A percentile compares a stretch with the other conserved stretches of the same genome.
phyloP scores from a whole-genome alignment of 2,888 invertebrate species.

The Cryptocheilus praepositus region DNA sequence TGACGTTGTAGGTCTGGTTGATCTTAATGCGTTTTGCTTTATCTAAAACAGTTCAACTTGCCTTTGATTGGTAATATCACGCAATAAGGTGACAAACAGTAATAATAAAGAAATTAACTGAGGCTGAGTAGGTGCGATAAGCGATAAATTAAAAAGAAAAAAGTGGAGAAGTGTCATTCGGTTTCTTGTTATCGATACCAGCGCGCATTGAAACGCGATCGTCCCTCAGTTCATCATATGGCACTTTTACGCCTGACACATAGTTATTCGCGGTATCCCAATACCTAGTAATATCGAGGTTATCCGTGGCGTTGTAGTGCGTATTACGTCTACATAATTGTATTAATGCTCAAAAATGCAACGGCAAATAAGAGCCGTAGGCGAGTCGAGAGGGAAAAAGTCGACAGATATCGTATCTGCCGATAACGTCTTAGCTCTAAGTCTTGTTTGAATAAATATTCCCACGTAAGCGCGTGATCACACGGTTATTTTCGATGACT shows the following conservation, averaged over 20 bases:
- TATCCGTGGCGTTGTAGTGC: neutral
- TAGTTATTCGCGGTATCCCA: slow-evolving; percentile 8
- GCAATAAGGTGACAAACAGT: slow-evolving; percentile 28
- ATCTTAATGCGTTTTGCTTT: neutral
- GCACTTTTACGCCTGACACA: slow-evolving; percentile 33
- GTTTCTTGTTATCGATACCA: slow-evolving; percentile 41
- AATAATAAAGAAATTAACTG: slow-evolving; percentile 28
- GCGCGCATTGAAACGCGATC: slow-evolving; percentile 22
- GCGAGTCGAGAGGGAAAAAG: slow-evolving; percentile 23
- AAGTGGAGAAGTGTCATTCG: slow-evolving; percentile 25
- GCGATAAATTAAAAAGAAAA: slow-evolving; percentile 13
- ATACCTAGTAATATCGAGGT: neutral
- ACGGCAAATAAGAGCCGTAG: slow-evolving; percentile 35
- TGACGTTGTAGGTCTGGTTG: no score
- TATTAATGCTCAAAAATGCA: slow-evolving; percentile 42
- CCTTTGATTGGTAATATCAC: slow-evolving; percentile 7
- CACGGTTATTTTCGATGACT: slow-evolving; percentile 50
- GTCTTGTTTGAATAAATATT: slow-evolving; percentile 57
- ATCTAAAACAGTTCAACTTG: no score
- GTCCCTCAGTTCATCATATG: slow-evolving; percentile 33
- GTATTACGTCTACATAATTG: slow-evolving; percentile 41
- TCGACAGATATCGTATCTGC: slow-evolving; percentile 49
- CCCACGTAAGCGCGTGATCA: slow-evolving; percentile 54
- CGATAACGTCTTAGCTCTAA: slow-evolving; percentile 50
- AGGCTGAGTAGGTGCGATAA: slow-evolving; percentile 34